A percentile compares a stretch with the other conserved stretches of the same genome.
These are phyloP conservation scores for Platycheirus albimanus DNA, from an alignment of 2,888 invertebrate genomes.

Conservation along the genomic window DNA sequence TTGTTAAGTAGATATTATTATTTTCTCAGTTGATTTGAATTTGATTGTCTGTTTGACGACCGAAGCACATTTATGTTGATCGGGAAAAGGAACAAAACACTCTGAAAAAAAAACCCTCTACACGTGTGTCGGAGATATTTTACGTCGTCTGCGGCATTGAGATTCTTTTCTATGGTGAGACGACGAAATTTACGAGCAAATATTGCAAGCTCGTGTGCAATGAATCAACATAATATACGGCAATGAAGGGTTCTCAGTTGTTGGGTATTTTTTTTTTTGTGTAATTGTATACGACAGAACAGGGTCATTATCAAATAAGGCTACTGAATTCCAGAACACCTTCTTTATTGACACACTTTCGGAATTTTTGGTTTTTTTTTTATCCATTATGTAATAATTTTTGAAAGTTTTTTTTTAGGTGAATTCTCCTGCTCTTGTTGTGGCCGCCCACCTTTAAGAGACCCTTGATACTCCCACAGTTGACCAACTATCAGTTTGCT, in stretches of 20 bases:
- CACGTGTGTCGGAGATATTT: constrained; percentile 33
- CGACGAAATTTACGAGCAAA: constrained; percentile 17
- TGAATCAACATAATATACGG: constrained; percentile 28
- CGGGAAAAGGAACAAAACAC: neutral
- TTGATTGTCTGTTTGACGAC: constrained; percentile 59
- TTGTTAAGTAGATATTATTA: constrained; percentile 39
- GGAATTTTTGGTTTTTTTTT: neutral
- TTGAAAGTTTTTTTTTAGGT: too few relatives aligned
- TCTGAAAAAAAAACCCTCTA: constrained; percentile 15
- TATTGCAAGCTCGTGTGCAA: constrained; percentile 29
- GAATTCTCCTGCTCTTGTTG: too few relatives aligned
- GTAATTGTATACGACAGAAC: constrained; percentile 3
- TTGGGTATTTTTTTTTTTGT: too few relatives aligned
- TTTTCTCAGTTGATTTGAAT: constrained; percentile 41
- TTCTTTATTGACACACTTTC: neutral
- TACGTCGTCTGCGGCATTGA: constrained; percentile 26
- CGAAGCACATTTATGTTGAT: constrained; percentile 56
- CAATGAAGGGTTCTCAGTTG: neutral
- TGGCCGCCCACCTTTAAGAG: too few relatives aligned
- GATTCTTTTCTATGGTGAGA: constrained; percentile 36
- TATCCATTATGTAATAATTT: too few relatives aligned
- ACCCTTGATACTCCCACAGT: too few relatives aligned
- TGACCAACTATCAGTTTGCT: too few relatives aligned
- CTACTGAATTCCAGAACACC: neutral
- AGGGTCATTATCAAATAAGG: constrained; percentile 25